phyloP scores from a whole-genome alignment of 2,888 invertebrate genomes.

The Formica aserva region DNA sequence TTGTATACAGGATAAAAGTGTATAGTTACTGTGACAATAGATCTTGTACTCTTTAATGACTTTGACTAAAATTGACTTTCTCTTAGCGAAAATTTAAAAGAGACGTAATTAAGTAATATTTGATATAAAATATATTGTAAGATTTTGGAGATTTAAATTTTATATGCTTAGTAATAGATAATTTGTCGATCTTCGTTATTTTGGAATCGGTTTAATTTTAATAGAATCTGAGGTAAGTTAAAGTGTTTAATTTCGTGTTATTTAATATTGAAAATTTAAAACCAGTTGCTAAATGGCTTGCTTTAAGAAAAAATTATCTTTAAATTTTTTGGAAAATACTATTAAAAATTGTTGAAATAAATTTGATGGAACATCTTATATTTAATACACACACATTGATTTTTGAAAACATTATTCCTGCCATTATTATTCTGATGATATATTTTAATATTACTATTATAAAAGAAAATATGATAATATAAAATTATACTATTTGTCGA shows the following conservation, averaged over 20 bases:
- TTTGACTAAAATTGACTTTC: neutral
- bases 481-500: neutral
- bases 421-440: neutral
- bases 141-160: neutral
- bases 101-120: neutral
- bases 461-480: slow-evolving; percentile 16
- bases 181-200: neutral
- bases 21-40: neutral
- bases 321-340: neutral
- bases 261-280: neutral
- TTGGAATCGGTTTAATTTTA: neutral
- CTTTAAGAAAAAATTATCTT: neutral
- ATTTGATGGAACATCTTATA: neutral
- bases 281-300: neutral
- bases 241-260: neutral
- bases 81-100: neutral
- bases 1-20: neutral
- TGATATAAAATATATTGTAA: neutral
- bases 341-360: neutral
- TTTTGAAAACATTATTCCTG: neutral
- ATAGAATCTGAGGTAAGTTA: neutral
- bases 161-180: neutral
- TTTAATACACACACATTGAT: neutral
- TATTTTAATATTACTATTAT: neutral
- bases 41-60: neutral